These are phyloP conservation scores for Heliconius congener DNA, from an alignment of 1,140 invertebrate genomes.

Conservation along the genomic window DNA sequence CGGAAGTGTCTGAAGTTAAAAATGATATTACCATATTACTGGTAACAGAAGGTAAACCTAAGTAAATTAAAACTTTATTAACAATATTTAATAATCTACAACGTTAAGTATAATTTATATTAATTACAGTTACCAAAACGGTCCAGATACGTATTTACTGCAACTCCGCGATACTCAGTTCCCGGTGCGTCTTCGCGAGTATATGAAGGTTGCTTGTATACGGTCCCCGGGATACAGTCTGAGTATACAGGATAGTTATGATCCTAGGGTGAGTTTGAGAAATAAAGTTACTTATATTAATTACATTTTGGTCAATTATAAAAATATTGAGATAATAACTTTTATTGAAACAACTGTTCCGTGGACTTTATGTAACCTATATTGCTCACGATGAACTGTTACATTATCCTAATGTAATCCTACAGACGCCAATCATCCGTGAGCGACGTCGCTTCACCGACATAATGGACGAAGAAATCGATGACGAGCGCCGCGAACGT, in stretches of 20 bases:
- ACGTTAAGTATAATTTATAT: neutral
- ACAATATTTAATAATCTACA: too few relatives aligned
- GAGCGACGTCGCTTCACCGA: constrained; percentile 95
- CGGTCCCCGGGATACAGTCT: constrained; percentile 86
- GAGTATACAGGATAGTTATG: constrained; percentile 85
- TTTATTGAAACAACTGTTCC: too few relatives aligned
- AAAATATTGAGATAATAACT: too few relatives aligned
- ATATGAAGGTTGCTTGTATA: constrained; percentile 94
- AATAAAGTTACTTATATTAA: too few relatives aligned
- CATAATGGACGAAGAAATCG: constrained; percentile 97
- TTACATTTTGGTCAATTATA: too few relatives aligned
- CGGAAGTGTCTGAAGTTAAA: too few relatives aligned
- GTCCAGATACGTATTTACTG: constrained; percentile 96
- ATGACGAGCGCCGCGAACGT: constrained; percentile 91
- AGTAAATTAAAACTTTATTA: too few relatives aligned
- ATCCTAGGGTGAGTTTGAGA: constrained; percentile 86
- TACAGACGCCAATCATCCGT: constrained; percentile 91
- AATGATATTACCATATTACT: too few relatives aligned
- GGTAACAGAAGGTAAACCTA: too few relatives aligned
- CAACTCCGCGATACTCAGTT: constrained; percentile 96
- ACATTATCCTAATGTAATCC: neutral
- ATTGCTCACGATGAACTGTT: too few relatives aligned
- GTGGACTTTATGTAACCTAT: too few relatives aligned
- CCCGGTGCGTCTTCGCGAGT: constrained; percentile 93
- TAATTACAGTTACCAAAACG: constrained; percentile 92